Percentiles rank a stretch among this genome's conserved stretches.
Evolutionary conservation across 1,140 invertebrate species (phyloP).

Genomic region (Helicoverpa zea): DNA sequence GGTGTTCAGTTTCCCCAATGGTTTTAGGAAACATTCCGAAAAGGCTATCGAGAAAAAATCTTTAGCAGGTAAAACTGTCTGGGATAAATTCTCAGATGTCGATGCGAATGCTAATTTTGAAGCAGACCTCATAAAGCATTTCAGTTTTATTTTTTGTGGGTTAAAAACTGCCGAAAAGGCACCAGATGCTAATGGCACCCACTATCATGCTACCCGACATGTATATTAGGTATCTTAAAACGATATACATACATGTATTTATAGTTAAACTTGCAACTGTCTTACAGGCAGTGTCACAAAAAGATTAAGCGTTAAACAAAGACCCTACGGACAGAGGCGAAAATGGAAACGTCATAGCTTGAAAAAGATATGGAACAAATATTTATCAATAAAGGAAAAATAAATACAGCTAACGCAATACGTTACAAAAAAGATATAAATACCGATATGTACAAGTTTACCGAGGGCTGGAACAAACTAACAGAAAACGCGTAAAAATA

Average conservation of each 20-base stretch:
- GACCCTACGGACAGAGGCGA: neutral
- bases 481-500: slow-evolving; percentile 58
- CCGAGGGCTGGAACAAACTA: slow-evolving; percentile 14
- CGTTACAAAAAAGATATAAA: slow-evolving; percentile 12
- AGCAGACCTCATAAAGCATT: slow-evolving; percentile 42
- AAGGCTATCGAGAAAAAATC: slow-evolving; percentile 38
- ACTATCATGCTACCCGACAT: neutral
- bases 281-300: neutral
- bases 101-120: slow-evolving; percentile 47
- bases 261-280: neutral
- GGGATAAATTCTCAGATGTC: slow-evolving; percentile 46
- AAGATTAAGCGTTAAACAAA: slow-evolving; percentile 7
- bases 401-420: slow-evolving; percentile 3
- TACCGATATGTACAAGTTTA: neutral
- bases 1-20: slow-evolving; percentile 44
- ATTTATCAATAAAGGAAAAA: slow-evolving; percentile 26
- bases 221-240: too few relatives aligned
- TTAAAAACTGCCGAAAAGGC: slow-evolving; percentile 29
- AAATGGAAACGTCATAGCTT: neutral
- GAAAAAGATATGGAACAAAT: neutral
- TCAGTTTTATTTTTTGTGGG: slow-evolving; percentile 34
- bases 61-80: slow-evolving; percentile 43
- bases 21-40: slow-evolving; percentile 40
- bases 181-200: slow-evolving; percentile 27
- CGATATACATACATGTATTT: too few relatives aligned